A percentile compares a stretch with the other conserved stretches of the same genome.
phyloP scores from a whole-genome alignment of 2,888 invertebrate genomes.

The Muschampia plurimacula region DNA sequence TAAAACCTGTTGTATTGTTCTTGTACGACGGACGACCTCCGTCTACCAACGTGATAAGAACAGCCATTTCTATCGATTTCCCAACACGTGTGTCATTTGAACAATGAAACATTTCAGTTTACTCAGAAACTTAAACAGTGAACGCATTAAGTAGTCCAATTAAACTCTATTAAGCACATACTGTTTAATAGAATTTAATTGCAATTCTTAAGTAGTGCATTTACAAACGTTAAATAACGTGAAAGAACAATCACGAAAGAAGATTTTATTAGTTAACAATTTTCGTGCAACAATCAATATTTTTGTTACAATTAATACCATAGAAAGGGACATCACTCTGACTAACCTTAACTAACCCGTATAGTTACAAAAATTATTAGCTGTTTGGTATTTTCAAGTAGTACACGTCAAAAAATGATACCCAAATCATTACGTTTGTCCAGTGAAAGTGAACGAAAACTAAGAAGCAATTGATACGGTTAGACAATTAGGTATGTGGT shows the following conservation, averaged over 20 bases:
- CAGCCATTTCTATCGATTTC: constrained; percentile 62
- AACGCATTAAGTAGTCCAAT: neutral
- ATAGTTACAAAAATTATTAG: constrained; percentile 62
- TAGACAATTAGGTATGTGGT: constrained; percentile 55
- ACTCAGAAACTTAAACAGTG: constrained; percentile 43
- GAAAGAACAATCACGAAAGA: neutral
- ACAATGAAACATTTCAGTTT: constrained; percentile 52
- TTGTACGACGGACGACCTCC: constrained; percentile 69
- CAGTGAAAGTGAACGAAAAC: constrained; percentile 76
- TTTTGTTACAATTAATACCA: constrained; percentile 40
- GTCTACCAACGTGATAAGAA: constrained; percentile 66
- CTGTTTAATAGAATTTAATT: neutral
- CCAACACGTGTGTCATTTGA: constrained; percentile 45
- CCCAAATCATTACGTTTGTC: constrained; percentile 65
- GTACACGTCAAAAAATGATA: constrained; percentile 70
- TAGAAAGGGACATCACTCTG: constrained; percentile 68
- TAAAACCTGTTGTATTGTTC: constrained; percentile 82
- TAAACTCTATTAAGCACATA: neutral
- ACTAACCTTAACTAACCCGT: constrained; percentile 30
- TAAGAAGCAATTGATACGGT: constrained; percentile 60
- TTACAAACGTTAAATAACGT: neutral
- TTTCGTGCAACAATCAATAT: neutral
- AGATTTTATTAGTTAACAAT: neutral
- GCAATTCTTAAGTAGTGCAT: neutral
- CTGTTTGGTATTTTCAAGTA: constrained; percentile 52